Conservation (phyloP, 2,113 vertebrate species). For the Crotalus viridis region DNA sequence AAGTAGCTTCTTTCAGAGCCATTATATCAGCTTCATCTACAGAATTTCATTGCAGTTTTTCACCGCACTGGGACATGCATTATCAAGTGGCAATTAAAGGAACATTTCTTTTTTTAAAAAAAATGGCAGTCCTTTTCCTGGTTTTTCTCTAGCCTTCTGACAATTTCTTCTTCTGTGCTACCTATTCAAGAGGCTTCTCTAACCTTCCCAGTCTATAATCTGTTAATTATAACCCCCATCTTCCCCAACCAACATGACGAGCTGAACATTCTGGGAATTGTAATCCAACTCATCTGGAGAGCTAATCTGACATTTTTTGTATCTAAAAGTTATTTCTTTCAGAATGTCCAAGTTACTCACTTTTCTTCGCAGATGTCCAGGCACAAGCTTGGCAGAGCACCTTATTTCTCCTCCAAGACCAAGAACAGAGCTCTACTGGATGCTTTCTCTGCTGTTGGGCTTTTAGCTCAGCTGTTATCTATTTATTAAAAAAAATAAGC, state of each 20-base stretch:
- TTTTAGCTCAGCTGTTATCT: slow-evolving; percentile 57
- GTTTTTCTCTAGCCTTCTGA: slow-evolving; percentile 10
- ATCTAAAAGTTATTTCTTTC: slow-evolving; percentile 12
- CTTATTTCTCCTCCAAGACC: neutral
- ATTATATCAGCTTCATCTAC: neutral
- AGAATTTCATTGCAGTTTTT: neutral
- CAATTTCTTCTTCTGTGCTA: neutral
- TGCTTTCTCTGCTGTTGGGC: slow-evolving; percentile 23
- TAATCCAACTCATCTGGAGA: neutral
- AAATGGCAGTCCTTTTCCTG: neutral
- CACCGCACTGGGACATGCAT: neutral
- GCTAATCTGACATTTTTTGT: slow-evolving; percentile 14
- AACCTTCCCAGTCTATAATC: neutral
- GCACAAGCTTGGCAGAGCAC: neutral
- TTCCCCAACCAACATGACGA: neutral
- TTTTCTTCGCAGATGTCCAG: neutral
- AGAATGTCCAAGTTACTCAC: neutral
- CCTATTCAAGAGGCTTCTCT: neutral
- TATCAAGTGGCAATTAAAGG: neutral
- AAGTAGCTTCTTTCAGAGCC: neutral
- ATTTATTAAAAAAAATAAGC: slow-evolving; percentile 51
- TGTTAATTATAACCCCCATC: neutral
- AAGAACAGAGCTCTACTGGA: neutral
- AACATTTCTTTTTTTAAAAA: neutral
- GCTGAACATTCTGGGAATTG: neutral